Evolutionary conservation across 2,797 vertebrate species (phyloP).

Genomic region (Sciaenops ocellatus): DNA sequence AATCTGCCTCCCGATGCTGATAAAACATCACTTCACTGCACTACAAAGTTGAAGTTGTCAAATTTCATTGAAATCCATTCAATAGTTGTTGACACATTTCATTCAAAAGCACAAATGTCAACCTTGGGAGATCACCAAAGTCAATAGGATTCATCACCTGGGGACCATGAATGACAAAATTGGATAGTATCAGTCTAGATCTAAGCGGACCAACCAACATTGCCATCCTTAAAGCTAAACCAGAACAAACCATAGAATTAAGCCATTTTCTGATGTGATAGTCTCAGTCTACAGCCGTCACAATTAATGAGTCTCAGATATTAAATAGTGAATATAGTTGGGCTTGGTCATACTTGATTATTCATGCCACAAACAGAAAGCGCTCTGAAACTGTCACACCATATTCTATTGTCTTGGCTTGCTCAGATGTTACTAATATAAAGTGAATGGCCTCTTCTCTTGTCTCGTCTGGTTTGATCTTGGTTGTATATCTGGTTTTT

Average conservation of each 20-base stretch:
- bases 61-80: neutral
- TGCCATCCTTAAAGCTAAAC: neutral
- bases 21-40: too few relatives aligned
- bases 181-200: neutral
- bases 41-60: too few relatives aligned
- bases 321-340: constrained; percentile 20
- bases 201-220: neutral
- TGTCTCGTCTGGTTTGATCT: constrained; percentile 21
- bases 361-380: constrained; percentile 22
- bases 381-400: constrained; percentile 32
- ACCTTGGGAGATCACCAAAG: neutral
- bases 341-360: constrained; percentile 5
- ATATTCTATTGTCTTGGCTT: constrained; percentile 15
- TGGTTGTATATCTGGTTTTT: constrained; percentile 6
- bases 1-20: too few relatives aligned
- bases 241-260: neutral
- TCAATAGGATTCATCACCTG: neutral
- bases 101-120: neutral
- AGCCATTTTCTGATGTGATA: neutral
- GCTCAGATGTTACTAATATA: constrained; percentile 39
- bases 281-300: neutral
- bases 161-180: neutral
- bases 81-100: neutral
- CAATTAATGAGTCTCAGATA: neutral
- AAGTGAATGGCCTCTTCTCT: constrained; percentile 13